Conservation (phyloP, 2,113 vertebrate species). For the Eulemur rufifrons region DNA sequence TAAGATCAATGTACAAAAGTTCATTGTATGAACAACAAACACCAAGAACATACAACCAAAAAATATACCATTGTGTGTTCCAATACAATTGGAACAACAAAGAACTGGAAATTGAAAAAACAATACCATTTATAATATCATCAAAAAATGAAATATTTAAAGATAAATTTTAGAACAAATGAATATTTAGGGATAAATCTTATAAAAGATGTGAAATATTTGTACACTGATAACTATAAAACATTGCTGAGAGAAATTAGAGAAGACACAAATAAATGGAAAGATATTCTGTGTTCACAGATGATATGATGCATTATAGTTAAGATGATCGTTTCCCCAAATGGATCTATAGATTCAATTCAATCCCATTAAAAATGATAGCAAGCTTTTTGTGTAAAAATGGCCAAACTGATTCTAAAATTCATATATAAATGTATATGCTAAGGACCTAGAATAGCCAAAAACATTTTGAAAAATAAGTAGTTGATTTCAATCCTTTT, state of each 20-base stretch:
- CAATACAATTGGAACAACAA: neutral
- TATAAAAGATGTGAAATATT: neutral
- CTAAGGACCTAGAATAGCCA: neutral
- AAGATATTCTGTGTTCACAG: rapidly evolving
- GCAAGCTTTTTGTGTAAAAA: neutral
- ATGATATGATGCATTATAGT: rapidly evolving
- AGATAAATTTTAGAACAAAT: neutral
- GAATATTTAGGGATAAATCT: neutral
- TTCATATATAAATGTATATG: neutral
- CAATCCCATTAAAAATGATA: neutral
- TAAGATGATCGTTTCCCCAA: rapidly evolving
- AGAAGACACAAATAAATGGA: neutral
- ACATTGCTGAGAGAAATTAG: neutral
- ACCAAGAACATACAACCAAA: neutral
- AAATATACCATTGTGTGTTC: neutral
- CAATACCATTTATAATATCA: neutral
- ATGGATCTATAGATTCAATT: rapidly evolving
- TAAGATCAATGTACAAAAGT: neutral
- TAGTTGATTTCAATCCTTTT: neutral
- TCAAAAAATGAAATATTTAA: neutral
- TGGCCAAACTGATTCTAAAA: neutral
- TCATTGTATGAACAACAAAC: neutral
- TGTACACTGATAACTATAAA: neutral
- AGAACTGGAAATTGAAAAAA: neutral
- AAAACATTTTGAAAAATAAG: neutral